phyloP scores from a whole-genome alignment of 2,113 vertebrate genomes.

The Nycticorax nycticorax region DNA sequence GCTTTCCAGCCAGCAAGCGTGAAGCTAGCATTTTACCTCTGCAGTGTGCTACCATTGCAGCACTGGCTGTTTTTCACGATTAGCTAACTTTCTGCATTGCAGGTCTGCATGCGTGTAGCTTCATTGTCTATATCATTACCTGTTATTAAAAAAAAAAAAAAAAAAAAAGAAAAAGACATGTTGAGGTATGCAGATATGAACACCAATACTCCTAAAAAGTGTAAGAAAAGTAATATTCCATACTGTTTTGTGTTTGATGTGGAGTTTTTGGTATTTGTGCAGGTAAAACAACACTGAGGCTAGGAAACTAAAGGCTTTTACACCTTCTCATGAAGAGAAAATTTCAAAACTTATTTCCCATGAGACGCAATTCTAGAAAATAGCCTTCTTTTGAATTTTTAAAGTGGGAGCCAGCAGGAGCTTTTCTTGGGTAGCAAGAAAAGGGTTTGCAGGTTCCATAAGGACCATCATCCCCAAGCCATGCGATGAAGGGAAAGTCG shows the following conservation, averaged over 20 bases:
- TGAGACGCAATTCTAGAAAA: not conserved
- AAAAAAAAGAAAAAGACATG: not conserved
- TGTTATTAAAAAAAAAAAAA: not conserved
- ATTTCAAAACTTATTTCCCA: not conserved
- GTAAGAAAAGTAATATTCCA: not conserved
- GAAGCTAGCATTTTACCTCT: not conserved
- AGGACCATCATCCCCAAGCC: not conserved
- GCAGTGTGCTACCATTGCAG: slow-evolving; percentile 9
- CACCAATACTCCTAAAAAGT: not conserved
- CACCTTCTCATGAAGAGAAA: not conserved
- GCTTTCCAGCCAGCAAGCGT: not conserved
- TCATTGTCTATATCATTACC: not conserved
- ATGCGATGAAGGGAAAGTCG: not conserved
- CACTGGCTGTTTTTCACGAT: not conserved
- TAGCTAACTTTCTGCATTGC: slow-evolving; percentile 26
- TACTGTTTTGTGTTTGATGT: not conserved
- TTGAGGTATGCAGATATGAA: not conserved
- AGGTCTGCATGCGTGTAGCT: not conserved
- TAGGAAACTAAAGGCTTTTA: not conserved
- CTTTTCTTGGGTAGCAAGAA: not conserved
- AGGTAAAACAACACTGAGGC: not conserved
- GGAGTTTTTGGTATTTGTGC: not conserved
- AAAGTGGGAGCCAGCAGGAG: not conserved
- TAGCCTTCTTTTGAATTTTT: not conserved
- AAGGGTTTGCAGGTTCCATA: not conserved